A percentile compares a stretch with the other conserved stretches of the same genome.
Conservation (phyloP, 1,140 invertebrate species). For the Bombus polaris region DNA sequence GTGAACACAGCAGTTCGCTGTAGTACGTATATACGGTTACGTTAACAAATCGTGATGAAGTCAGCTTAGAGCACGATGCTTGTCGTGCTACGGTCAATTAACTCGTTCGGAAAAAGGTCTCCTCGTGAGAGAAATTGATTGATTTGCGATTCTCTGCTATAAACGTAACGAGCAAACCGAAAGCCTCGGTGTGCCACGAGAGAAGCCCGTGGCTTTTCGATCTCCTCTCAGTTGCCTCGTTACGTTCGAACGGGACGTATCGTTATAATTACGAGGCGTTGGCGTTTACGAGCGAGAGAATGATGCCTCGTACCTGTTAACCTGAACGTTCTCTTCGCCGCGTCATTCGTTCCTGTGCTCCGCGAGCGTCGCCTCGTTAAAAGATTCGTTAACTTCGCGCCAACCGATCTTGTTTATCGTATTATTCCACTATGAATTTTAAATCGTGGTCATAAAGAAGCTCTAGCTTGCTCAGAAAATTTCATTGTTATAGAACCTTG, state of each 20-base stretch:
- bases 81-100: slow-evolving; percentile 15
- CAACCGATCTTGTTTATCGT: neutral
- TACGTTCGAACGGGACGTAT: slow-evolving; percentile 71
- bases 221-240: slow-evolving; percentile 51
- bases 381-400: slow-evolving; percentile 49
- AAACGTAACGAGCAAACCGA: slow-evolving; percentile 49
- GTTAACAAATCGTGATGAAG: slow-evolving; percentile 9
- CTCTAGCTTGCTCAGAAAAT: neutral
- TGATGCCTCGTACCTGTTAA: slow-evolving; percentile 58
- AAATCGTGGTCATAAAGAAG: neutral
- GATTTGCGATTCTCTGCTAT: slow-evolving; percentile 55
- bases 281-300: slow-evolving; percentile 77
- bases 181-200: neutral
- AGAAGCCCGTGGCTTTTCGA: slow-evolving; percentile 19
- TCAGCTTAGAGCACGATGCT: neutral
- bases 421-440: neutral
- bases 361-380: slow-evolving; percentile 40
- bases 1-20: neutral
- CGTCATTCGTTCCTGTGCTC: slow-evolving; percentile 11
- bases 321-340: slow-evolving; percentile 37
- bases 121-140: slow-evolving; percentile 40
- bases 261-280: slow-evolving; percentile 81
- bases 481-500: neutral
- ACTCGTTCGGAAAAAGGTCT: neutral
- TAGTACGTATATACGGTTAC: neutral